These are phyloP conservation scores for Ernsta delagoae DNA, from an alignment of 2,888 invertebrate species.

Conservation along the genomic window DNA sequence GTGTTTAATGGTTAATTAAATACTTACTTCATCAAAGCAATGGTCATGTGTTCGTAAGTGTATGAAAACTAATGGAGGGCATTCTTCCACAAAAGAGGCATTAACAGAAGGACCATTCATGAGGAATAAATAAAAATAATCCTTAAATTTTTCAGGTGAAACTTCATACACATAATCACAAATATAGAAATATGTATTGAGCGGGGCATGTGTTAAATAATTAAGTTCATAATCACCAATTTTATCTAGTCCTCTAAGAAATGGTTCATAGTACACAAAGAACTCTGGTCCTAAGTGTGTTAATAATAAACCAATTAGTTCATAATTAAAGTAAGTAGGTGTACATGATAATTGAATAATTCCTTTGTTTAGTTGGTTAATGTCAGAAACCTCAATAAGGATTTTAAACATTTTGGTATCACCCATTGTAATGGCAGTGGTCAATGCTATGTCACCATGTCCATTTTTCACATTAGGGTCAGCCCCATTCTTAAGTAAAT, in stretches of 20 bases:
- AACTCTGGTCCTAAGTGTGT: conserved; percentile 69
- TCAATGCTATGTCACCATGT: conserved; percentile 59
- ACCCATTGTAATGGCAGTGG: conserved; percentile 64
- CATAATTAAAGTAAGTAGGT: conserved; percentile 73
- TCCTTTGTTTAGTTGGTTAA: conserved; percentile 58
- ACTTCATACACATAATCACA: conserved; percentile 72
- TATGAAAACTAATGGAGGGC: conserved; percentile 75
- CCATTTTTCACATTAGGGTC: conserved; percentile 68
- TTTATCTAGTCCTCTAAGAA: conserved; percentile 57
- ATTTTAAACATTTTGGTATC: conserved; percentile 60
- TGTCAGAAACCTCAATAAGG: conserved; percentile 61
- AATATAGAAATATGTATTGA: conserved; percentile 71
- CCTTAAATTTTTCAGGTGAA: conserved; percentile 63
- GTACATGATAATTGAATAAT: conserved; percentile 71
- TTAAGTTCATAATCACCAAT: conserved; percentile 56
- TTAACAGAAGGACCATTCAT: conserved; percentile 71
- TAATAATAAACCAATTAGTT: conserved; percentile 69
- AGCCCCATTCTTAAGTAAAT: conserved; percentile 67
- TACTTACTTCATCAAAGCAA: conserved; percentile 71
- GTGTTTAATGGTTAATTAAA: no score
- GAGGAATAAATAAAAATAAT: conserved; percentile 70
- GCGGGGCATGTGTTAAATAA: conserved; percentile 65
- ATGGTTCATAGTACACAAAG: conserved; percentile 65
- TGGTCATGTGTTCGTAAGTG: conserved; percentile 63
- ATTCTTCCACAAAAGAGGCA: conserved; percentile 65